These are phyloP conservation scores for Tenthredo livida DNA, from an alignment of 2,888 invertebrate genomes.

Conservation along the genomic window DNA sequence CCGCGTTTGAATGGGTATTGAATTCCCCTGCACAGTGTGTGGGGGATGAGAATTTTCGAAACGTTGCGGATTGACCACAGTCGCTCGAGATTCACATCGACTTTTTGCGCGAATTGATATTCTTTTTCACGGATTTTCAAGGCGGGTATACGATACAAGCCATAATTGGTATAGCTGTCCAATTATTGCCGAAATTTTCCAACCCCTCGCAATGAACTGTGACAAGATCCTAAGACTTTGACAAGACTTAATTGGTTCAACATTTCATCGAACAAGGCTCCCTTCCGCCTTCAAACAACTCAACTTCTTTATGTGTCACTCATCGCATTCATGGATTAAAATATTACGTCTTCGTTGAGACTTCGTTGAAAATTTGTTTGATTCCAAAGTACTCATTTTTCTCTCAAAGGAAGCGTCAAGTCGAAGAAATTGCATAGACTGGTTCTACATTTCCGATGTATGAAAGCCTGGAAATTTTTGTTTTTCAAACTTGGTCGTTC, in stretches of 20 bases:
- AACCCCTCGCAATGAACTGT: not conserved
- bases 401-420: too few relatives aligned
- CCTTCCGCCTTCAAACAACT: not conserved
- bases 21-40: not conserved
- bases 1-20: not conserved
- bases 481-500: not conserved
- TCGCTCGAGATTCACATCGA: not conserved
- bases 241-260: not conserved
- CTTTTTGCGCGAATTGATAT: not conserved
- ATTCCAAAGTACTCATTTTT: too few relatives aligned
- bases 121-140: not conserved
- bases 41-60: not conserved
- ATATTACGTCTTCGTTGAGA: not conserved
- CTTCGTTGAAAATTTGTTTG: not conserved
- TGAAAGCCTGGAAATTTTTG: not conserved
- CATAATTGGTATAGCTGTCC: not conserved
- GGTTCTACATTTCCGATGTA: not conserved
- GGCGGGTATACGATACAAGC: not conserved
- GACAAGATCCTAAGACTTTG: not conserved
- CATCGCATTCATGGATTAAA: not conserved
- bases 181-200: not conserved
- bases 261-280: not conserved
- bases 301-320: not conserved
- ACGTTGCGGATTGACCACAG: not conserved
- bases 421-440: not conserved